Conservation (phyloP, 1,140 invertebrate genomes). For the Meloidogyne floridensis region DNA sequence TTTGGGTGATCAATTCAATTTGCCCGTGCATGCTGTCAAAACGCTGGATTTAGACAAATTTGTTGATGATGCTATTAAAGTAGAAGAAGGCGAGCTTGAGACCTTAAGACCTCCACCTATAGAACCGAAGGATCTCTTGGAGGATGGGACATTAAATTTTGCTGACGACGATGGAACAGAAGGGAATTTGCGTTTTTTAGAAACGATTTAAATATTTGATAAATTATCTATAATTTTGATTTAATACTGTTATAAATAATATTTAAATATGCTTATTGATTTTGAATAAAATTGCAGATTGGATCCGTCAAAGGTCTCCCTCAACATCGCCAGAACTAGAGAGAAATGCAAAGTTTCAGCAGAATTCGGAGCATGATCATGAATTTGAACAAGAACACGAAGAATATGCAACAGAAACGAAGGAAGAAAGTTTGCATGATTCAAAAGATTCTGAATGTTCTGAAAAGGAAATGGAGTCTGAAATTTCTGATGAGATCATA, state of each 20-base stretch:
- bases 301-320: constrained; percentile 43
- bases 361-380: constrained; percentile 37
- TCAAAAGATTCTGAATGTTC: not conserved
- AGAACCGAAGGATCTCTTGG: constrained; percentile 54
- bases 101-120: constrained; percentile 58
- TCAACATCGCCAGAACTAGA: constrained; percentile 31
- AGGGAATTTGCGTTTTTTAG: not conserved
- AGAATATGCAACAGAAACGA: not conserved
- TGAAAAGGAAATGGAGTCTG: not conserved
- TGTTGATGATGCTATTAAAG: constrained; percentile 64
- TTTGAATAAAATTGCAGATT: constrained; percentile 16
- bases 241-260: not conserved
- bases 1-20: constrained; percentile 63
- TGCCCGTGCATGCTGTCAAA: constrained; percentile 53
- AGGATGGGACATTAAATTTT: constrained; percentile 50
- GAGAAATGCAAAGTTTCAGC: constrained; percentile 30
- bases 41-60: constrained; percentile 57
- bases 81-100: constrained; percentile 59
- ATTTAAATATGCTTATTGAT: not conserved
- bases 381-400: constrained; percentile 36
- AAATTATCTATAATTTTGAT: too few relatives aligned
- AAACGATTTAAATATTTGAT: too few relatives aligned
- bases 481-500: not conserved
- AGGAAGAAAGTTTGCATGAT: not conserved
- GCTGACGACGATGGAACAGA: constrained; percentile 60